Conservation (phyloP, 2,888 invertebrate species). For the Bhutanitis thaidina region DNA sequence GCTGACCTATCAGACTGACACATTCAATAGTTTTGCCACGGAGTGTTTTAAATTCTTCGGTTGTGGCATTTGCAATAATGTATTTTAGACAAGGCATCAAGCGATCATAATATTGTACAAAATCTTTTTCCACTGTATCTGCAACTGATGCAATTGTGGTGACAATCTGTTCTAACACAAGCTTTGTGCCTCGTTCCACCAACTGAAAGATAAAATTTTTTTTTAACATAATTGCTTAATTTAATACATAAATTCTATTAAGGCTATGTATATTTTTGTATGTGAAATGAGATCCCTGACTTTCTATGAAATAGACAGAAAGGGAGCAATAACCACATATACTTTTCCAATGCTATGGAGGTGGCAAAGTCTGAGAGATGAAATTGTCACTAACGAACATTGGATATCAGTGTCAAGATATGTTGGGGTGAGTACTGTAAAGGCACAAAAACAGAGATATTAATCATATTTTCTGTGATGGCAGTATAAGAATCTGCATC, state of each 20-base stretch:
- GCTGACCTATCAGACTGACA: constrained; percentile 94
- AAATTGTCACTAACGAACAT: constrained; percentile 75
- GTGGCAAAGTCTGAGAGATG: constrained; percentile 45
- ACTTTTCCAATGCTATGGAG: constrained; percentile 76
- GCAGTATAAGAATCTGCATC: too few species aligned
- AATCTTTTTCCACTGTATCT: constrained; percentile 98
- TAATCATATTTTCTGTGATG: too few species aligned
- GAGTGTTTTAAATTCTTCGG: constrained; percentile 92
- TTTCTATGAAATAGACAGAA: constrained; percentile 49
- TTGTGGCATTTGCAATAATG: constrained; percentile 96
- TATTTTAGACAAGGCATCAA: constrained; percentile 97
- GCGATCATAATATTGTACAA: constrained; percentile 95
- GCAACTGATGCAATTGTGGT: constrained; percentile 99
- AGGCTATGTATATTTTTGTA: constrained; percentile 35
- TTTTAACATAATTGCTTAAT: neutral
- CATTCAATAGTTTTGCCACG: constrained; percentile 99
- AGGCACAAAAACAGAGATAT: too few species aligned
- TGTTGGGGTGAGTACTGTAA: too few species aligned
- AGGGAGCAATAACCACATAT: constrained; percentile 69
- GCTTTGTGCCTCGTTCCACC: constrained; percentile 95
- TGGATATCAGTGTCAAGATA: too few species aligned
- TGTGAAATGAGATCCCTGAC: constrained; percentile 71
- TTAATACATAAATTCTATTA: too few species aligned
- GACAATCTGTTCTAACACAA: constrained; percentile 98
- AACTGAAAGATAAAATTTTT: constrained; percentile 68